Base-by-base conservation (phyloP, 2,888 invertebrate genomes). In the Elegia similella region DNA sequence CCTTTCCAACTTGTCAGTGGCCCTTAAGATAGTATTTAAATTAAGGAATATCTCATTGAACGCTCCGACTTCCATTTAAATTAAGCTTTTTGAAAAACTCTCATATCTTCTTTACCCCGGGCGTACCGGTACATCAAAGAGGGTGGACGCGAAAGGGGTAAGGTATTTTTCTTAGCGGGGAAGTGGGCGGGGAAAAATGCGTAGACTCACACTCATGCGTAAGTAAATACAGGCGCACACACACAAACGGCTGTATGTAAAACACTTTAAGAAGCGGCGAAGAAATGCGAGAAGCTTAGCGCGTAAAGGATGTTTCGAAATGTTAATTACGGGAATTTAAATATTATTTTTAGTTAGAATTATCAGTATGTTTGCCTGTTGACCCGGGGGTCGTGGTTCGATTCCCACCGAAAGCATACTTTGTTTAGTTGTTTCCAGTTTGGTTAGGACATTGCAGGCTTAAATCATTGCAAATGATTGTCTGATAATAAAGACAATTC, bases 191-290 rank as follows among this genome's bases (percentile, higher is more conserved):
- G 86, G 79, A 87, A 88, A 89, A 89, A 89, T 90, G 90, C 90
- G 90, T 91, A 90, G 88, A 79, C 90, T 84, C 90, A 89, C 88
- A 88, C 75, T 80, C 72, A 76, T 89, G 89, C 88, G 88, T 89
- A 83, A 77, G 84, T 86, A 88, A 86, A 88, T 87, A 86, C 84
- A 68, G 68, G 79, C 88, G 81, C 89, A 88, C 90, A 90, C 90
- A 86, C 72, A 61, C 65, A 63, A 67, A 67, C 38, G 71, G 76
- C 73, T 91, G 88, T 91, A 90, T 90, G 91, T 90, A 90, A 91
- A 90, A 91, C 89, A 89, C 89, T 91, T 90, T 90, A 91, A 91
- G 90, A 91, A 90, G 88, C 89, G 86, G 75, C 86, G 90, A 91
- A 91, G 91, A 91, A 91, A 91, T 88, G 89, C 89, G 89, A 91